These are phyloP conservation scores for Spermophilus dauricus DNA, from an alignment of 2,113 vertebrate species.

Conservation along the genomic window DNA sequence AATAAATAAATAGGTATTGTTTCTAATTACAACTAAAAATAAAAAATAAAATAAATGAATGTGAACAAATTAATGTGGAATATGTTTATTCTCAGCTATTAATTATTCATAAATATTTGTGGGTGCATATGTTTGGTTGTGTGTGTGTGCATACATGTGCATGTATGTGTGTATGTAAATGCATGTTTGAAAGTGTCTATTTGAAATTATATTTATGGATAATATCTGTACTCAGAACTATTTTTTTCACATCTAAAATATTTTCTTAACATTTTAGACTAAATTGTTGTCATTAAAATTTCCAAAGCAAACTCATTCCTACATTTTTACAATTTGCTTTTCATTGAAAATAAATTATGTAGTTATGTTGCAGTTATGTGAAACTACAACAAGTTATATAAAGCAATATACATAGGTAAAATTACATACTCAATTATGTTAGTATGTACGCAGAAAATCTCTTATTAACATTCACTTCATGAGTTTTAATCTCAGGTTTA, in stretches of 20 bases:
- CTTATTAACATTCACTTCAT: conserved; percentile 45
- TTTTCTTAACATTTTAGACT: neutral
- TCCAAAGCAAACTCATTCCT: conserved; percentile 41
- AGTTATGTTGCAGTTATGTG: conserved; percentile 40
- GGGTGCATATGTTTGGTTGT: neutral
- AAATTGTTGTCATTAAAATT: conserved; percentile 29
- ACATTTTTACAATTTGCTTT: conserved; percentile 40
- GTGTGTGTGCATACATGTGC: neutral
- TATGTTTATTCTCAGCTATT: neutral
- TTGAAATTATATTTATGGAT: neutral
- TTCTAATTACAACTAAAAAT: no score
- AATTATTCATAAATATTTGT: neutral
- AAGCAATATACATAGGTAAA: conserved; percentile 49
- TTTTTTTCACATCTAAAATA: neutral
- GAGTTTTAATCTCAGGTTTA: conserved; percentile 1
- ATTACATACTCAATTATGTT: conserved; percentile 22
- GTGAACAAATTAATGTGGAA: neutral
- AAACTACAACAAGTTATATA: conserved; percentile 13
- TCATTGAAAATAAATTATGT: conserved; percentile 39
- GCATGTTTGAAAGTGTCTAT: neutral
- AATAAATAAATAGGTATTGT: no score
- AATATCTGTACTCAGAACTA: neutral
- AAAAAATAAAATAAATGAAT: neutral
- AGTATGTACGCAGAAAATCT: neutral
- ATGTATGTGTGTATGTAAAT: neutral